Conservation (phyloP, 1,140 invertebrate species). For the Drosophila lacteicornis region DNA sequence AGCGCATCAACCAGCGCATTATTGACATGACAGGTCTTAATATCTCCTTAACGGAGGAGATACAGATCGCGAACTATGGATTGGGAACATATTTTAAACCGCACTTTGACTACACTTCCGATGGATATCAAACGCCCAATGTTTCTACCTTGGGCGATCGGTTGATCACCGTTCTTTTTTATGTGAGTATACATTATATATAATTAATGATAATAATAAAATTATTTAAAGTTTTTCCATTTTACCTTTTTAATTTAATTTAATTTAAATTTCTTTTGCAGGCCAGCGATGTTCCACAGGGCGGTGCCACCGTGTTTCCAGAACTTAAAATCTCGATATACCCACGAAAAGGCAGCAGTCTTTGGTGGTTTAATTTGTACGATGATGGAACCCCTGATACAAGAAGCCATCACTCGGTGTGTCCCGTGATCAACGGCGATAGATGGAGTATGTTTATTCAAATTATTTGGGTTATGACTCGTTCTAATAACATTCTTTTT, state of each 20-base stretch:
- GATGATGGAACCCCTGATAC: constrained; percentile 95
- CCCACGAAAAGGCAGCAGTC: constrained; percentile 94
- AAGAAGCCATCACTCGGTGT: constrained; percentile 96
- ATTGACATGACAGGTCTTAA: constrained; percentile 89
- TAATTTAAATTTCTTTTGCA: constrained; percentile 80
- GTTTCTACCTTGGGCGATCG: constrained; percentile 42
- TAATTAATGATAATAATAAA: neutral
- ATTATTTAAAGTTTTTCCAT: neutral
- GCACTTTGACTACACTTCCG: constrained; percentile 88
- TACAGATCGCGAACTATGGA: constrained; percentile 88
- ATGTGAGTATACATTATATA: constrained; percentile 28
- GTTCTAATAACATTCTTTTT: neutral
- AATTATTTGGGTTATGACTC: too few relatives aligned
- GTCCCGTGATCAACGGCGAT: constrained; percentile 96
- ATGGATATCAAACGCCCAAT: constrained; percentile 23
- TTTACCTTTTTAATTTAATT: neutral
- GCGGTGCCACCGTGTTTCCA: constrained; percentile 97
- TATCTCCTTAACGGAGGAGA: constrained; percentile 86
- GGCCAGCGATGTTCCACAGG: constrained; percentile 97
- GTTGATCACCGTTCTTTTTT: constrained; percentile 48
- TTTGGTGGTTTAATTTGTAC: constrained; percentile 97
- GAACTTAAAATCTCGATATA: constrained; percentile 91
- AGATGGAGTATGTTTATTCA: constrained; percentile 91
- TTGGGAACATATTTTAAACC: constrained; percentile 87
- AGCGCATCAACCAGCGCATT: constrained; percentile 89